These are phyloP conservation scores for Eupithecia tripunctaria DNA, from an alignment of 2,888 invertebrate genomes.

Conservation along the genomic window DNA sequence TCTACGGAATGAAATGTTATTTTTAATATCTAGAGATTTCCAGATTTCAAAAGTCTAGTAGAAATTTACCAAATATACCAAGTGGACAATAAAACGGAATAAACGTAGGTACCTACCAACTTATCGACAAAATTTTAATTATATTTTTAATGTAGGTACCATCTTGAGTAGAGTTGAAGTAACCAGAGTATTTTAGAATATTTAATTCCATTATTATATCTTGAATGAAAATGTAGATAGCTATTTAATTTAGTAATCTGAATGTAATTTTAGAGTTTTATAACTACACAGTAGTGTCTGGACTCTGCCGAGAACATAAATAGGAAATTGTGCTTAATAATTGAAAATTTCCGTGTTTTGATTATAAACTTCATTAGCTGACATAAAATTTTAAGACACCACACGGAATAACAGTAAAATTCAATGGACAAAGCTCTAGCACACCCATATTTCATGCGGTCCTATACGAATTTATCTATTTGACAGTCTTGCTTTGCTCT, in stretches of 20 bases:
- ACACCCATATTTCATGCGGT: constrained; percentile 24
- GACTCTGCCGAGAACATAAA: background rate
- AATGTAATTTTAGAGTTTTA: background rate
- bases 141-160: background rate
- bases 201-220: too few relatives aligned
- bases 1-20: too few relatives aligned
- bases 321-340: background rate
- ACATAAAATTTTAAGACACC: constrained; percentile 13
- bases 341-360: background rate
- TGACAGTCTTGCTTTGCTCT: constrained; percentile 67
- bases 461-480: constrained; percentile 62
- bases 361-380: constrained; percentile 5
- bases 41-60: background rate
- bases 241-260: too few relatives aligned
- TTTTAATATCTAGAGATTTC: background rate
- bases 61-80: background rate
- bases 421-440: constrained; percentile 27
- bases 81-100: background rate
- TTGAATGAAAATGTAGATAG: too few relatives aligned
- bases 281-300: background rate
- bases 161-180: too few relatives aligned
- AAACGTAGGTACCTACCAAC: too few relatives aligned
- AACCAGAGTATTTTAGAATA: too few relatives aligned
- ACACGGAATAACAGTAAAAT: constrained; percentile 19
- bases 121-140: background rate